Evolutionary conservation across 1,140 invertebrate species (phyloP).

Genomic region (Choristoneura fumiferana): DNA sequence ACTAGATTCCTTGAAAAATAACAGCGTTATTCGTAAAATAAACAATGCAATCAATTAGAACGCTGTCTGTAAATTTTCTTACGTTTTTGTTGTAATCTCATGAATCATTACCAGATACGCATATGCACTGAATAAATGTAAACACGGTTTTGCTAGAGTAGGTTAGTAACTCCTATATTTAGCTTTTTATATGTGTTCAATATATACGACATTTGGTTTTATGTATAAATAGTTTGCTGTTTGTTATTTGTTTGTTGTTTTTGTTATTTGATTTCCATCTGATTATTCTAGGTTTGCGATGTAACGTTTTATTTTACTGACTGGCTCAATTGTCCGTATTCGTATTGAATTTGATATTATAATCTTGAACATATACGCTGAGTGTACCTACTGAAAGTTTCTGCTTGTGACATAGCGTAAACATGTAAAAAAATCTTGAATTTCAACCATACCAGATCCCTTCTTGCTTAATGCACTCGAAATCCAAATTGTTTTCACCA

Average conservation of each 20-base stretch:
- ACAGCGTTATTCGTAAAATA: background rate
- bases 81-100: background rate
- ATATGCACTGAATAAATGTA: background rate
- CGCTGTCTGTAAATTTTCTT: background rate
- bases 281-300: no score
- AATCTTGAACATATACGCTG: no score
- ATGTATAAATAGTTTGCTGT: background rate
- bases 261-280: no score
- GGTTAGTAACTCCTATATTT: background rate
- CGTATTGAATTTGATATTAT: no score
- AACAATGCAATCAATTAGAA: background rate
- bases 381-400: no score
- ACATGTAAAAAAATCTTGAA: no score
- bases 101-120: background rate
- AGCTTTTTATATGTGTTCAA: background rate
- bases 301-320: slow-evolving; percentile 17
- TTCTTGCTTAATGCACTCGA: no score
- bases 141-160: background rate
- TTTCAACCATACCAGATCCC: no score
- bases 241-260: background rate
- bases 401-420: no score
- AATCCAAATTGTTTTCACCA: no score
- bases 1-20: no score
- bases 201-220: background rate
- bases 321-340: slow-evolving; percentile 38